phyloP scores from a whole-genome alignment of 2,888 invertebrate genomes.

The Lochmaea capreae region DNA sequence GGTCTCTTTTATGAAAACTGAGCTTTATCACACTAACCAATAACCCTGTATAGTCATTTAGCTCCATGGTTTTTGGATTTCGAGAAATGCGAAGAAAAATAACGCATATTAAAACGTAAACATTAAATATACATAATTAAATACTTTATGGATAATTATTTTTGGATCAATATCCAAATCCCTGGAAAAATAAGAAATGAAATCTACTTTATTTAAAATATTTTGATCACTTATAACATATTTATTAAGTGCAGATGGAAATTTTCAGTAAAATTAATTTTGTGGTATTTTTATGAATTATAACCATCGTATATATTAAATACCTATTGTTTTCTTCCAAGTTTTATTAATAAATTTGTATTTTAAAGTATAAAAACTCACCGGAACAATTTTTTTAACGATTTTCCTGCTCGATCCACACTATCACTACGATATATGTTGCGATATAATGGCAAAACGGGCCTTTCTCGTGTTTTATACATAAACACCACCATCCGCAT shows the following conservation, averaged over 20 bases:
- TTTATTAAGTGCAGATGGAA: too few species aligned
- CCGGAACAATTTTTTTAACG: slow-evolving; percentile 31
- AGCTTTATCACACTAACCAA: neutral
- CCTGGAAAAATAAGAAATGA: too few species aligned
- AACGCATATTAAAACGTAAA: too few species aligned
- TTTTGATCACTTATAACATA: too few species aligned
- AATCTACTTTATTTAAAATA: too few species aligned
- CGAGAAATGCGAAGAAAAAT: too few species aligned
- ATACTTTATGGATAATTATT: too few species aligned
- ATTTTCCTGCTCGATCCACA: slow-evolving; percentile 14
- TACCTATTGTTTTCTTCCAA: neutral
- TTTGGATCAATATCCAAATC: too few species aligned
- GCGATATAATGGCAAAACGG: slow-evolving; percentile 47
- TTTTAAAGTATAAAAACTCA: slow-evolving; percentile 34
- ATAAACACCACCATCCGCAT: slow-evolving; percentile 40
- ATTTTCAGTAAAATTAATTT: too few species aligned
- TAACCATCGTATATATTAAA: neutral
- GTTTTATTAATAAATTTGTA: slow-evolving; percentile 11
- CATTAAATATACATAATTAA: too few species aligned
- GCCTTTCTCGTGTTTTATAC: slow-evolving; percentile 51
- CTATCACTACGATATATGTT: slow-evolving; percentile 43
- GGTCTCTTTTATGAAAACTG: neutral
- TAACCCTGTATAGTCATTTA: neutral
- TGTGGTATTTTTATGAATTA: too few species aligned
- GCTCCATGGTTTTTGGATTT: too few species aligned